Percentiles rank a stretch among this genome's conserved stretches.
Conservation (phyloP, 2,797 vertebrate genomes). For the Pipistrellus nathusii region DNA sequence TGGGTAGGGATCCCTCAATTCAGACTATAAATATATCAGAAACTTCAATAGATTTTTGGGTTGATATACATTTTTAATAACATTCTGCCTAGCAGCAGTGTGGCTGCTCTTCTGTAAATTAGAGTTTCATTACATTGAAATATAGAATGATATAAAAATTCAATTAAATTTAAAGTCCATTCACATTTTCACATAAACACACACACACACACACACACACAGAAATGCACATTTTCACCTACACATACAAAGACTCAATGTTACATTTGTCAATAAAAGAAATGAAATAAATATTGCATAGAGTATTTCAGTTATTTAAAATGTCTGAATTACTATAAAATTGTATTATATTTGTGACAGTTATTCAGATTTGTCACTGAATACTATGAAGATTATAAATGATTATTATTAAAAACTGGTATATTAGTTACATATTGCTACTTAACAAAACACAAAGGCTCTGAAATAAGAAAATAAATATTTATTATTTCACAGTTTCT, state of each 20-base stretch:
- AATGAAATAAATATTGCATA: background rate
- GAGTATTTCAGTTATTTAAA: background rate
- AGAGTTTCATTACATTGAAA: constrained; percentile 3
- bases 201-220: no score
- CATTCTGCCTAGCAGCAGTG: background rate
- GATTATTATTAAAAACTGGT: background rate
- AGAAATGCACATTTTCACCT: no score
- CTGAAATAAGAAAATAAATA: background rate
- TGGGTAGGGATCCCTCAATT: background rate
- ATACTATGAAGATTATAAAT: background rate
- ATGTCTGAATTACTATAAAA: background rate
- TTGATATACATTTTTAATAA: background rate
- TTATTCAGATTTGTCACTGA: background rate
- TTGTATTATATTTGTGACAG: background rate
- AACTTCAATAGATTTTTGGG: background rate
- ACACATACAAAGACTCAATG: background rate
- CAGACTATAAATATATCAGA: background rate
- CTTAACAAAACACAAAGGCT: background rate
- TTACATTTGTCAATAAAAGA: background rate
- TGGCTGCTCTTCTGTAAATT: background rate
- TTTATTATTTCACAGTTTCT: constrained; percentile 21
- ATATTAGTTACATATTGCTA: background rate
- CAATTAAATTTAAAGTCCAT: background rate
- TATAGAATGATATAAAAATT: constrained; percentile 22
- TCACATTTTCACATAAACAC: background rate